These are phyloP conservation scores for Diglossa cyanea DNA, from an alignment of 2,797 vertebrate genomes.

Conservation along the genomic window DNA sequence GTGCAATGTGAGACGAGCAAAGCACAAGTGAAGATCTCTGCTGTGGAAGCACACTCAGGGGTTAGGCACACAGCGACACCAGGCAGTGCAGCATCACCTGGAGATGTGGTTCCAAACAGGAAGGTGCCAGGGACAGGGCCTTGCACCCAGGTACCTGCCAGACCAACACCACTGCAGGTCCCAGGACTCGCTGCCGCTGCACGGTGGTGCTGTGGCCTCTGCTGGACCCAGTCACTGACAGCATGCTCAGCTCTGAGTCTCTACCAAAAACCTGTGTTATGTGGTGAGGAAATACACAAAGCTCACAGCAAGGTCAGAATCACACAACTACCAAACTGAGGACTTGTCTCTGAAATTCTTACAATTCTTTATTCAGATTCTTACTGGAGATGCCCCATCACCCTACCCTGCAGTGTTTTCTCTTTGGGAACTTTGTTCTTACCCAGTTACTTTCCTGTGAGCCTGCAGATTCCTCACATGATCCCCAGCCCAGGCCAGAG, in stretches of 20 bases:
- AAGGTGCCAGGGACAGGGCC: not conserved
- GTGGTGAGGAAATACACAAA: not conserved
- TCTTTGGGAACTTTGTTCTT: not conserved
- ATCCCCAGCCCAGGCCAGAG: not conserved
- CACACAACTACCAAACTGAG: not conserved
- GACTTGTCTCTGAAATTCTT: not conserved
- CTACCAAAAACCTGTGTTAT: not conserved
- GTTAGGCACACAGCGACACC: rapidly evolving
- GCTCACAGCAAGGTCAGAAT: not conserved
- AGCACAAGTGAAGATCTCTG: not conserved
- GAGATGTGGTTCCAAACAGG: not conserved
- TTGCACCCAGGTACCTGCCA: not conserved
- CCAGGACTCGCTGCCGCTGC: not conserved
- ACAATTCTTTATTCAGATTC: not conserved
- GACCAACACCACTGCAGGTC: rapidly evolving
- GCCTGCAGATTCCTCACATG: rapidly evolving
- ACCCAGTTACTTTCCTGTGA: not conserved
- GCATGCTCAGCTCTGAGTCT: not conserved
- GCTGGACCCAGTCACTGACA: not conserved
- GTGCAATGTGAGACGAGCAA: not conserved
- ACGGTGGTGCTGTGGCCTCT: not conserved
- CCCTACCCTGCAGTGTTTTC: rapidly evolving
- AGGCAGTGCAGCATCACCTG: not conserved
- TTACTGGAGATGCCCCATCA: not conserved
- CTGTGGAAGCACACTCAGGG: rapidly evolving